A percentile compares a stretch with the other conserved stretches of the same genome.
Conservation (phyloP, 2,797 vertebrate species). For the Halcyon badia region DNA sequence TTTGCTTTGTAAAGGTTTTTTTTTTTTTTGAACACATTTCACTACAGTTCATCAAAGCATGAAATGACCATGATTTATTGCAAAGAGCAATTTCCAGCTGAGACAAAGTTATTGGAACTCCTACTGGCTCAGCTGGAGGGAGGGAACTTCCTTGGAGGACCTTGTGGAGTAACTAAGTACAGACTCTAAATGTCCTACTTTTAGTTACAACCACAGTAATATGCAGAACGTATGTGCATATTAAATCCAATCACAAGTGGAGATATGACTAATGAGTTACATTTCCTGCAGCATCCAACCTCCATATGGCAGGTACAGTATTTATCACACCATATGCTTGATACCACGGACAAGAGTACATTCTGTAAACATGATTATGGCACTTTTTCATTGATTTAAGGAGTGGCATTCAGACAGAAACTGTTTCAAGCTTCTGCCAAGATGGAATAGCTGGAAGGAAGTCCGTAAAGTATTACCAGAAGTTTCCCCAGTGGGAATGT, state of each 20-base stretch:
- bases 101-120: conserved; percentile 30
- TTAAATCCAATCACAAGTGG: conserved; percentile 8
- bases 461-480: conserved; percentile 32
- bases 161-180: background rate
- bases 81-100: conserved; percentile 24
- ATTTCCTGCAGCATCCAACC: conserved; percentile 28
- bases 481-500: background rate
- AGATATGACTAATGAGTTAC: conserved; percentile 32
- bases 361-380: conserved; percentile 42
- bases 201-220: background rate
- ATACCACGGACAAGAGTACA: background rate
- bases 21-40: background rate
- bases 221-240: conserved; percentile 13
- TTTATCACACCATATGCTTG: background rate
- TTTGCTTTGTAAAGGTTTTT: background rate
- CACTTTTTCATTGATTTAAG: conserved; percentile 18
- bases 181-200: background rate
- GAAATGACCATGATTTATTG: conserved; percentile 7
- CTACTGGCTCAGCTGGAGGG: conserved; percentile 17
- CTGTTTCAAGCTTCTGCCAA: conserved; percentile 15
- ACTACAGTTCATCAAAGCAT: background rate
- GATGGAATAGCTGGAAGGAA: conserved; percentile 13
- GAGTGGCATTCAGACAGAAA: conserved; percentile 23
- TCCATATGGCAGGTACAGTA: conserved; percentile 23
- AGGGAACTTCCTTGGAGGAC: conserved; percentile 15